Percentiles rank a stretch among this genome's conserved stretches.
Conservation (phyloP, 2,797 vertebrate species). For the Cyclura pinguis region DNA sequence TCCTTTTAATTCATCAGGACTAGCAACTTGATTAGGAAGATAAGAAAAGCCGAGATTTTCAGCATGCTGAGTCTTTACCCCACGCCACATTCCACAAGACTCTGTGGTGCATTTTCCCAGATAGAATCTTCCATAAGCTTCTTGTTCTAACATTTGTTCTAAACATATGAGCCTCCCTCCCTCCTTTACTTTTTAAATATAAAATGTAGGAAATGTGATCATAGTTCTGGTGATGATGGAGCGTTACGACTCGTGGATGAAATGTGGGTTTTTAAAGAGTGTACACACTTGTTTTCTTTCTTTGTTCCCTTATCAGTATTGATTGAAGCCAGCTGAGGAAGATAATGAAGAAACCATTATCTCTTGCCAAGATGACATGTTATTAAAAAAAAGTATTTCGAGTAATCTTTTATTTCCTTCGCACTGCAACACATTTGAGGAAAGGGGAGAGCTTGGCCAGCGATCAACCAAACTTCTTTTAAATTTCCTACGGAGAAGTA, state of each 20-base stretch:
- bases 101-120: background rate
- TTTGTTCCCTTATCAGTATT: slow-evolving; percentile 41
- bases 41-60: background rate
- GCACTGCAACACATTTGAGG: slow-evolving; percentile 69
- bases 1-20: background rate
- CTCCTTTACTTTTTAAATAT: background rate
- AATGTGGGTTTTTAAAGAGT: background rate
- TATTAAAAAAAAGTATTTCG: slow-evolving; percentile 75
- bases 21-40: background rate
- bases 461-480: slow-evolving; percentile 70
- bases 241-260: slow-evolving; percentile 56
- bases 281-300: background rate
- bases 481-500: slow-evolving; percentile 71
- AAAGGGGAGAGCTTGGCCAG: slow-evolving; percentile 45
- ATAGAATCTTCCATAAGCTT: background rate
- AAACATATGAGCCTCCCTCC: background rate
- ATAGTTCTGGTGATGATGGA: slow-evolving; percentile 35
- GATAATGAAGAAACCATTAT: slow-evolving; percentile 61
- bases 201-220: slow-evolving; percentile 15
- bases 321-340: slow-evolving; percentile 72
- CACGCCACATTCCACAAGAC: background rate
- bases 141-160: slow-evolving; percentile 2
- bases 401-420: slow-evolving; percentile 75
- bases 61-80: no score
- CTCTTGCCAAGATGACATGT: slow-evolving; percentile 72